Evolutionary conservation across 2,888 invertebrate species (phyloP).

Genomic region (Tinea semifulvella): DNA sequence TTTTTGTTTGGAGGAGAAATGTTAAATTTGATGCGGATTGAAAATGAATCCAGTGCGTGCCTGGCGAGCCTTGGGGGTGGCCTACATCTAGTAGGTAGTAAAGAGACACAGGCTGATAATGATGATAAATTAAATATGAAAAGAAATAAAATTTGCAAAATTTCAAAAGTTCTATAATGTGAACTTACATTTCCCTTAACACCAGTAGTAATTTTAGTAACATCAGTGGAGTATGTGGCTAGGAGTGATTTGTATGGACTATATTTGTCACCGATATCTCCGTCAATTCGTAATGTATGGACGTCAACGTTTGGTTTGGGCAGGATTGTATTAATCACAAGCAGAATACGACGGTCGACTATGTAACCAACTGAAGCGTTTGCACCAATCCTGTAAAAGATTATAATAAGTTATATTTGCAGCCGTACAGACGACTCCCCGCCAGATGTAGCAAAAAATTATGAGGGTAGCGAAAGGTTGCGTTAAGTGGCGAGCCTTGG

Average conservation of each 20-base stretch:
- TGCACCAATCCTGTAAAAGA: constrained; percentile 51
- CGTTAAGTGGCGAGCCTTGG: too few species aligned
- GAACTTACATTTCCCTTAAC: constrained; percentile 66
- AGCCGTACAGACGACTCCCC: background rate
- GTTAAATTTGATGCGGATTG: too few species aligned
- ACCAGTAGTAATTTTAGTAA: constrained; percentile 62
- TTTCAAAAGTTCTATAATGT: too few species aligned
- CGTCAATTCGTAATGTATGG: constrained; percentile 64
- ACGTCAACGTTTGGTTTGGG: constrained; percentile 73
- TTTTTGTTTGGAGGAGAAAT: too few species aligned
- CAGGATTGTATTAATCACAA: constrained; percentile 63
- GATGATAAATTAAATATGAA: too few species aligned
- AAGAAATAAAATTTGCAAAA: too few species aligned
- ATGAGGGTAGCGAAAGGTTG: too few species aligned
- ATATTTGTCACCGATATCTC: constrained; percentile 41
- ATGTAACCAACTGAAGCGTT: constrained; percentile 66
- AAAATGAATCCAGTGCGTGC: too few species aligned
- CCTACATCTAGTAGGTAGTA: too few species aligned
- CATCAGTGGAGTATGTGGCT: constrained; percentile 63
- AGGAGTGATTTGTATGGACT: constrained; percentile 40
- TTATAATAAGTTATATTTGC: constrained; percentile 1
- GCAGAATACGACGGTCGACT: constrained; percentile 55
- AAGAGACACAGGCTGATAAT: too few species aligned
- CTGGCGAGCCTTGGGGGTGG: too few species aligned
- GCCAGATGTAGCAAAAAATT: too few species aligned